phyloP scores from a whole-genome alignment of 37 sponge, comb jelly and placozoan species.

The Spongia lamella region DNA sequence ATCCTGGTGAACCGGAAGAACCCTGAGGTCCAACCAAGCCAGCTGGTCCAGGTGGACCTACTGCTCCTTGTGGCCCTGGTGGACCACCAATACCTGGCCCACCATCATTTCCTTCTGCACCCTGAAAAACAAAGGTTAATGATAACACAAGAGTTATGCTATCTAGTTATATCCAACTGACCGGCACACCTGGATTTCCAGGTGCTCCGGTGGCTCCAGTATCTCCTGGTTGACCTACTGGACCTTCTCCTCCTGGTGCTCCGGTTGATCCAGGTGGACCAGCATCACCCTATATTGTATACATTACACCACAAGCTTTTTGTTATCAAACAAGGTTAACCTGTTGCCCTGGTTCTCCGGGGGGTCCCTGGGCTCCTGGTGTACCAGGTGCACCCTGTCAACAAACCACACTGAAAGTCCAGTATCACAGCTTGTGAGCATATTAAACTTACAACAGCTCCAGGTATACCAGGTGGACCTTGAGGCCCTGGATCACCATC shows the following conservation, averaged over 20 bases:
- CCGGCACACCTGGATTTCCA: no score
- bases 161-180: no score
- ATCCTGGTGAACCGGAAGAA: background rate
- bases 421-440: no score
- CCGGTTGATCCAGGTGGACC: conserved; percentile 26
- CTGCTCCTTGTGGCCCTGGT: background rate
- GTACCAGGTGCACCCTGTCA: background rate
- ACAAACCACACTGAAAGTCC: no score
- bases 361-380: conserved; percentile 13
- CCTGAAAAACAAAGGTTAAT: no score
- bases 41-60: conserved; percentile 3
- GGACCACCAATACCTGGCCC: background rate
- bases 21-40: conserved; percentile 13
- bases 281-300: conserved; percentile 5
- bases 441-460: background rate
- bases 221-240: conserved; percentile 20
- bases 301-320: no score
- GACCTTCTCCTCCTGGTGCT: conserved; percentile 13
- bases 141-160: no score
- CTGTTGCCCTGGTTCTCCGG: conserved; percentile 2
- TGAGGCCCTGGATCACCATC: conserved; percentile 13
- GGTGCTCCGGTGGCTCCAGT: background rate
- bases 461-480: conserved; percentile 25
- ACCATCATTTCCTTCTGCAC: conserved; percentile 6
- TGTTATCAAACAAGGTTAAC: no score